These are phyloP conservation scores for Eumerus sabulonum DNA, from an alignment of 2,888 invertebrate species.

Conservation along the genomic window DNA sequence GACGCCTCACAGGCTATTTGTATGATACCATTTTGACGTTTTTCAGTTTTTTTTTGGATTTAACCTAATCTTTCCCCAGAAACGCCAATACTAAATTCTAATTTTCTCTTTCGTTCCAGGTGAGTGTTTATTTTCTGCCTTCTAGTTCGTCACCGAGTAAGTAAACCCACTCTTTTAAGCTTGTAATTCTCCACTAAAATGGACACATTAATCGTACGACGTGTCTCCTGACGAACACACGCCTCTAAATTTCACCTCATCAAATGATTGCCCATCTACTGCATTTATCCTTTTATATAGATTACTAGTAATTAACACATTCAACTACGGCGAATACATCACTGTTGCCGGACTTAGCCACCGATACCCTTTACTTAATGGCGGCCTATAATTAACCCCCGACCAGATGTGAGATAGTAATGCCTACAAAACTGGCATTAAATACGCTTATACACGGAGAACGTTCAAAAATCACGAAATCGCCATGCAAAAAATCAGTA, in stretches of 20 bases:
- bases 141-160: too few species aligned
- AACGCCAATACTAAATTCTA: too few species aligned
- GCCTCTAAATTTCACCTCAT: slow-evolving; percentile 68
- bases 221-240: slow-evolving; percentile 32
- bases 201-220: slow-evolving; percentile 62
- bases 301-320: slow-evolving; percentile 69
- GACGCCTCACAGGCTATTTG: too few species aligned
- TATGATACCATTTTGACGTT: too few species aligned
- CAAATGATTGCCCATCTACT: slow-evolving; percentile 31
- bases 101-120: slow-evolving; percentile 46
- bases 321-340: slow-evolving; percentile 64
- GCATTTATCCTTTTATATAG: slow-evolving; percentile 46
- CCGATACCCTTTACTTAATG: slow-evolving; percentile 68
- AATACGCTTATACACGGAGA: slow-evolving; percentile 35
- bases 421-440: slow-evolving; percentile 37
- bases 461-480: slow-evolving; percentile 29
- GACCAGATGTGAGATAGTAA: slow-evolving; percentile 18
- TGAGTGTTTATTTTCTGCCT: slow-evolving; percentile 29
- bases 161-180: slow-evolving; percentile 15
- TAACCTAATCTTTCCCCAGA: too few species aligned
- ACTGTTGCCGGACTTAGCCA: slow-evolving; percentile 42
- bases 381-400: slow-evolving; percentile 63
- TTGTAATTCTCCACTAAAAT: slow-evolving; percentile 61
- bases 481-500: too few species aligned
- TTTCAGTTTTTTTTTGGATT: too few species aligned